These are phyloP conservation scores for Lonchura striata DNA, from an alignment of 2,113 vertebrate species.

Conservation along the genomic window DNA sequence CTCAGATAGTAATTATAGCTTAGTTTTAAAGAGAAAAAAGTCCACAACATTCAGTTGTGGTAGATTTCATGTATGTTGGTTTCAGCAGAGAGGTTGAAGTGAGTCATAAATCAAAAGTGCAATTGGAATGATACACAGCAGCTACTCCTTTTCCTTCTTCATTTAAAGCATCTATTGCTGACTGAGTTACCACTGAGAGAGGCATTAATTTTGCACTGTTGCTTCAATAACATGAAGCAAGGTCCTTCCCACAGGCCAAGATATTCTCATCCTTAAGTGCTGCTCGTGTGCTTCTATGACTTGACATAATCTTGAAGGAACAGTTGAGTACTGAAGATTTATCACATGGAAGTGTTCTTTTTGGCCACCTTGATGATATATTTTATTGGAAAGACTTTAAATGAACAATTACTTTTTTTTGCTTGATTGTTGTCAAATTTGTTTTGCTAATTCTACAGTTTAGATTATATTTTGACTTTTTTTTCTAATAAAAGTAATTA, in stretches of 20 bases:
- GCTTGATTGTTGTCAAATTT: background rate
- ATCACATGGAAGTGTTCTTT: background rate
- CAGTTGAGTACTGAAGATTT: background rate
- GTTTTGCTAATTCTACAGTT: background rate
- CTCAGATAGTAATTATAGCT: background rate
- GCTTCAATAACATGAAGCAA: background rate
- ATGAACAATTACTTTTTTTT: background rate
- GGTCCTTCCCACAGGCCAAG: background rate
- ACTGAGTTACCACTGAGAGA: background rate
- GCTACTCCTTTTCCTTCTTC: background rate
- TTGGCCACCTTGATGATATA: background rate
- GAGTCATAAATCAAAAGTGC: background rate
- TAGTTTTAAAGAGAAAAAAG: background rate
- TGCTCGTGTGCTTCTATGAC: background rate
- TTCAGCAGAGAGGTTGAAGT: background rate
- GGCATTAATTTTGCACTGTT: background rate
- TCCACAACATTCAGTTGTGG: background rate
- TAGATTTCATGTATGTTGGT: background rate
- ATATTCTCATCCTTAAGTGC: background rate
- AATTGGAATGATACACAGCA: background rate
- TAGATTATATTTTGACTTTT: background rate
- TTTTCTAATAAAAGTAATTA: background rate
- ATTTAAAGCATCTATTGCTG: background rate
- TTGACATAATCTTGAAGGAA: background rate
- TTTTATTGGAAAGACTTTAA: background rate